Evolutionary conservation across 2,888 invertebrate genomes (phyloP).

Genomic region (Drosophila ustulata): DNA sequence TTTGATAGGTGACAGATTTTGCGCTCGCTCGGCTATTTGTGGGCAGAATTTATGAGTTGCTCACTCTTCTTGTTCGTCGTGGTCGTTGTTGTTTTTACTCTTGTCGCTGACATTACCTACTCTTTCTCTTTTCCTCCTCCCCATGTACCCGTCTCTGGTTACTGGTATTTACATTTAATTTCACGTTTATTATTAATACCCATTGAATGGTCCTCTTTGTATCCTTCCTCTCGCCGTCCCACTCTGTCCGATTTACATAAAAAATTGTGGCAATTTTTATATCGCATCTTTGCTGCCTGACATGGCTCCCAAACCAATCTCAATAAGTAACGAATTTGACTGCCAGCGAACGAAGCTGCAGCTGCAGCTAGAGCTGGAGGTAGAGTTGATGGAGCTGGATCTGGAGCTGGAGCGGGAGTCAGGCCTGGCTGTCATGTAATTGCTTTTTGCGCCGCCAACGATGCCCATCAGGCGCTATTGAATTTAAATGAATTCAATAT

Average conservation of each 20-base stretch:
- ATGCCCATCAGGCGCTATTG: conserved; percentile 49
- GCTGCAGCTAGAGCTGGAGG: not conserved
- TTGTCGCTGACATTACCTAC: conserved; percentile 48
- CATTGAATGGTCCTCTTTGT: conserved; percentile 13
- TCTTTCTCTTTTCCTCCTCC: not conserved
- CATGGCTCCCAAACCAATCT: conserved; percentile 32
- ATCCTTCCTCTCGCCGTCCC: not conserved
- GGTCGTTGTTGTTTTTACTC: conserved; percentile 13
- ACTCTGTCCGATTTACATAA: conserved; percentile 52
- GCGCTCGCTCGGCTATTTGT: conserved; percentile 67
- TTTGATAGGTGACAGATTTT: conserved; percentile 84
- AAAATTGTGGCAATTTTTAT: conserved; percentile 64
- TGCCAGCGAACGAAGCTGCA: not conserved
- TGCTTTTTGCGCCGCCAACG: conserved; percentile 68
- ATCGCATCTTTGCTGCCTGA: conserved; percentile 43
- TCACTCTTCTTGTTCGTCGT: conserved; percentile 27
- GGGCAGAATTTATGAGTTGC: conserved; percentile 82
- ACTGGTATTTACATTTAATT: conserved; percentile 65
- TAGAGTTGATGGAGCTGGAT: not conserved
- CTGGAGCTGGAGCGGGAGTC: conserved; percentile 5
- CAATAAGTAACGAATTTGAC: conserved; percentile 39
- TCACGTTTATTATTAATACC: conserved; percentile 71
- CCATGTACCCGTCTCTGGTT: not conserved
- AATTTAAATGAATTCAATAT: conserved; percentile 84
- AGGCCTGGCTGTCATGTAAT: conserved; percentile 68